These are phyloP conservation scores for Myotis pilosus DNA, from an alignment of 2,797 vertebrate species.

Conservation along the genomic window DNA sequence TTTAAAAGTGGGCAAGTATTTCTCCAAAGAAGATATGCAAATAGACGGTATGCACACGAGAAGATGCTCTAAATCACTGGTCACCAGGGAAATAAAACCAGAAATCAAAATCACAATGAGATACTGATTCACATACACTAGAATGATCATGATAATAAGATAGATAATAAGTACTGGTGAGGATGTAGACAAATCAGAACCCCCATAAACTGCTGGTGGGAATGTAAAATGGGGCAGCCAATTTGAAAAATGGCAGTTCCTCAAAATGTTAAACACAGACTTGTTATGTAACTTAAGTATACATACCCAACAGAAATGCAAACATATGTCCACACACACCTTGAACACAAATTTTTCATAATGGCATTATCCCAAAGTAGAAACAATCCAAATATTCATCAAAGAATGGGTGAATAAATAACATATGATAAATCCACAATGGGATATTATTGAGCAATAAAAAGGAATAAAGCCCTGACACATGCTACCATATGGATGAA, in stretches of 20 bases:
- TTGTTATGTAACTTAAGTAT: background rate
- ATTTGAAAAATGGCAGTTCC: background rate
- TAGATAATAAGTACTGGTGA: background rate
- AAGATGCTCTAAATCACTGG: background rate
- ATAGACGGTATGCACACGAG: background rate
- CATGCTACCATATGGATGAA: fast-evolving
- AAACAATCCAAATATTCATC: background rate
- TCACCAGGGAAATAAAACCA: background rate
- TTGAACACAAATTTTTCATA: background rate
- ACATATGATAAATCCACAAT: background rate
- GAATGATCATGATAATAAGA: background rate
- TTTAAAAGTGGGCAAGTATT: background rate
- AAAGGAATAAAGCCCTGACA: background rate
- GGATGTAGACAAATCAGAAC: background rate
- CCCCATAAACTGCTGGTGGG: background rate
- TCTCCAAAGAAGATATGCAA: background rate
- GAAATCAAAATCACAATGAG: background rate
- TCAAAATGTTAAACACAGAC: background rate
- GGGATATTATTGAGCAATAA: background rate
- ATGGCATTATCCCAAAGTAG: background rate
- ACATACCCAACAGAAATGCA: background rate
- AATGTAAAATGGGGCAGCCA: background rate
- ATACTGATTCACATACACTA: background rate
- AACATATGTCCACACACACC: background rate
- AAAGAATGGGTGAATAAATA: background rate